Evolutionary conservation across 2,797 vertebrate species (phyloP).

Genomic region (Rhyacichthys aspro): DNA sequence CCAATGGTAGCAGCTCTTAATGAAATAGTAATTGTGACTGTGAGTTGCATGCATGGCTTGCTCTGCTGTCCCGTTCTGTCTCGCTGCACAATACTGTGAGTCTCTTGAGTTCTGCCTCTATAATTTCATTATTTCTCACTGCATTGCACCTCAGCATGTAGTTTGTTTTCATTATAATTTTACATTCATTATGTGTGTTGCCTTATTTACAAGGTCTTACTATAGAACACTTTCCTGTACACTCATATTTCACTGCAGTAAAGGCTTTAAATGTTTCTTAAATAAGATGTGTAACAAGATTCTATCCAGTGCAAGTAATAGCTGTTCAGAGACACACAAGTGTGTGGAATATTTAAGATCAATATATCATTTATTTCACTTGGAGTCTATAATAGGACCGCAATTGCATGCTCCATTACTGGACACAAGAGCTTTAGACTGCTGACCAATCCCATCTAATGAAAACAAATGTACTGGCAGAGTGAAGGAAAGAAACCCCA

Average conservation of each 20-base stretch:
- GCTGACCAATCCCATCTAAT: constrained; percentile 75
- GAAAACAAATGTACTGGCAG: constrained; percentile 78
- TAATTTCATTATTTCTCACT: constrained; percentile 66
- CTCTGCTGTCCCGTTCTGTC: constrained; percentile 65
- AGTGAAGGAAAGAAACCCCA: constrained; percentile 60
- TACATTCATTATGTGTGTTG: constrained; percentile 41
- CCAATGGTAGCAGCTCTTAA: constrained; percentile 74
- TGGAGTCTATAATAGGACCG: constrained; percentile 68
- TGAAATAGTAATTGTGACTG: constrained; percentile 82
- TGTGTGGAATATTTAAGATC: constrained; percentile 73
- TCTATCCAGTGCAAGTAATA: constrained; percentile 43
- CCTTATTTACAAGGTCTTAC: constrained; percentile 33
- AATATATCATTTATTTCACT: constrained; percentile 78
- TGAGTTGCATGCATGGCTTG: constrained; percentile 70
- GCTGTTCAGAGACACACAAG: constrained; percentile 56
- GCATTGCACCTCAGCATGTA: constrained; percentile 52
- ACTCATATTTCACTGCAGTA: constrained; percentile 13
- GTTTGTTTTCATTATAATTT: constrained; percentile 64
- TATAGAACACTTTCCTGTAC: constrained; percentile 6
- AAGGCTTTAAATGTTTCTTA: constrained; percentile 39
- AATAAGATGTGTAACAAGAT: constrained; percentile 46
- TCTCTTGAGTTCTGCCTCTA: constrained; percentile 48
- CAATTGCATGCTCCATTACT: constrained; percentile 74
- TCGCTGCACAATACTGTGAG: constrained; percentile 51
- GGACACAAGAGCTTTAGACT: constrained; percentile 68